Evolutionary conservation across 2,888 invertebrate genomes (phyloP).

Genomic region (Noctua janthina): DNA sequence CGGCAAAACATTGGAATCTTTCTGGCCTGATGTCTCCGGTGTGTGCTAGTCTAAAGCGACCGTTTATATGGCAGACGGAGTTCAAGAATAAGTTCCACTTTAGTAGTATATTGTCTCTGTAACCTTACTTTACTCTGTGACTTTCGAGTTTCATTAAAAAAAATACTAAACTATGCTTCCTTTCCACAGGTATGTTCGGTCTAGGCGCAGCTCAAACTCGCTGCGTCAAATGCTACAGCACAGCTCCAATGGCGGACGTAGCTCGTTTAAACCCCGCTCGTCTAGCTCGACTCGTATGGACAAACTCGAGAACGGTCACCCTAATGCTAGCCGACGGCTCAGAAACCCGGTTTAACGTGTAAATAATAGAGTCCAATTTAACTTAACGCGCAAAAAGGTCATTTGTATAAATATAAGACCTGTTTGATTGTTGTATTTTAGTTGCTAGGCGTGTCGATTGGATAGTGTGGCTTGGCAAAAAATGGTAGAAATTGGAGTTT

Average conservation of each 20-base stretch:
- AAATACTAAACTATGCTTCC: neutral
- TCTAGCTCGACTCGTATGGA: conserved; percentile 98
- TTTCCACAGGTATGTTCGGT: conserved; percentile 95
- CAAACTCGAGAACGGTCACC: conserved; percentile 97
- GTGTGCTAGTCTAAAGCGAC: no score
- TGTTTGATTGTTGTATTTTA: conserved; percentile 40
- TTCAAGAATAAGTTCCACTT: no score
- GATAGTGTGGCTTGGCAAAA: conserved; percentile 11
- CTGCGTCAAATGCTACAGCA: conserved; percentile 98
- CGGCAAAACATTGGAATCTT: no score
- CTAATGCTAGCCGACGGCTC: conserved; percentile 98
- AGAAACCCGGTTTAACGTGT: conserved; percentile 91
- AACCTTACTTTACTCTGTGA: no score
- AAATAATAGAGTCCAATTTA: conserved; percentile 52
- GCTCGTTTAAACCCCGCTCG: conserved; percentile 96
- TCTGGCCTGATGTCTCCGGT: no score
- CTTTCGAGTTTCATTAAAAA: no score
- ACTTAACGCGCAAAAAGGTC: conserved; percentile 39
- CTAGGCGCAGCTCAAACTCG: conserved; percentile 99
- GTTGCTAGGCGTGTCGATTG: conserved; percentile 23
- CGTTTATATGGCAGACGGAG: no score
- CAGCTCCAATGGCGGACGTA: conserved; percentile 97
- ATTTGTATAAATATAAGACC: conserved; percentile 44
- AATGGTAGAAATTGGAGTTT: neutral
- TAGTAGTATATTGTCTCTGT: no score